A percentile compares a stretch with the other conserved stretches of the same genome.
Evolutionary conservation across 64 coral and sea anemone genomes (phyloP).

Genomic region (Actinia tenebrosa): DNA sequence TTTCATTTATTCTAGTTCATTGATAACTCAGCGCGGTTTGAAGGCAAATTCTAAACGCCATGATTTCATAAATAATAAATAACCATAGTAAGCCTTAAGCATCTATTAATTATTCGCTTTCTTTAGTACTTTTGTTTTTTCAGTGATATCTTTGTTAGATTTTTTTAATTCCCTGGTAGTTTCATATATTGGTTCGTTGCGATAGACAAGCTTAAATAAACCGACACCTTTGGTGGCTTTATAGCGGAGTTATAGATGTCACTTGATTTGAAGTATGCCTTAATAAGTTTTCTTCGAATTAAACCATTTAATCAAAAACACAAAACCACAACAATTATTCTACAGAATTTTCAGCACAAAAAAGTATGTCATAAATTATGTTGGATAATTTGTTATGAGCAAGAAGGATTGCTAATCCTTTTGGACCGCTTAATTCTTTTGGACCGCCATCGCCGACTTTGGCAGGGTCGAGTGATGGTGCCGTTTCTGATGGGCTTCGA

Average conservation of each 20-base stretch:
- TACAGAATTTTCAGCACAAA: not conserved
- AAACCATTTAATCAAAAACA: not conserved
- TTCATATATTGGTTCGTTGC: not conserved
- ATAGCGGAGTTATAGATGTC: not conserved
- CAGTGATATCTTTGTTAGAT: not conserved
- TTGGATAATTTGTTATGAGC: not conserved
- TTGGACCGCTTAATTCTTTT: not conserved
- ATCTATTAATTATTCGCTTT: conserved; percentile 6
- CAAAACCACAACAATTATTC: conserved; percentile 3
- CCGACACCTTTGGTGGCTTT: not conserved
- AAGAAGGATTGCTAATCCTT: not conserved
- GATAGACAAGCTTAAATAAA: not conserved
- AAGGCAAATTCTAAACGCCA: not conserved
- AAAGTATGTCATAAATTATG: not conserved
- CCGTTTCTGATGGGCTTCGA: too few relatives aligned
- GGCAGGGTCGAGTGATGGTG: too few relatives aligned
- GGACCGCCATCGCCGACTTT: too few relatives aligned
- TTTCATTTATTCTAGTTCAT: not conserved
- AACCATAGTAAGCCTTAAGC: not conserved
- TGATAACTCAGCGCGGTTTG: conserved; percentile 4
- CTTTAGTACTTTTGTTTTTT: not conserved
- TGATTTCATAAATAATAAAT: not conserved
- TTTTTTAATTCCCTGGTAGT: not conserved
- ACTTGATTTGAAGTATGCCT: not conserved
- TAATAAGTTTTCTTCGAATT: not conserved